Conservation (phyloP, 1,140 invertebrate species). For the Procambarus clarkii region DNA sequence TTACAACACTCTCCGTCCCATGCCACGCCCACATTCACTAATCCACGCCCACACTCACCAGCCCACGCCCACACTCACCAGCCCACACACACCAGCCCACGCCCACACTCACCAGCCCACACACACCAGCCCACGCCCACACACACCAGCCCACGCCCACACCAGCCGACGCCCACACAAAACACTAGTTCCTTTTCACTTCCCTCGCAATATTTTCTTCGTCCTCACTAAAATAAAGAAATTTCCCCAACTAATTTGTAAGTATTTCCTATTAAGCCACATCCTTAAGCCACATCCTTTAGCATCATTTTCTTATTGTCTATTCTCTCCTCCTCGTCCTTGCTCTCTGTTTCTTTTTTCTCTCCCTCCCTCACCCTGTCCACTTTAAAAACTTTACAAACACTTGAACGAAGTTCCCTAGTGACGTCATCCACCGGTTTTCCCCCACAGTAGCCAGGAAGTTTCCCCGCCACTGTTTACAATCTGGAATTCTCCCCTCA, state of each 20-base stretch:
- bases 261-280: too few species aligned
- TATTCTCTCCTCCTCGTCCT: conserved; percentile 5
- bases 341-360: conserved; percentile 19
- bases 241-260: too few species aligned
- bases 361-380: neutral
- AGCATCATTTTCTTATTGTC: neutral
- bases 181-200: neutral
- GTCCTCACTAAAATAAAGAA: too few species aligned
- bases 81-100: neutral
- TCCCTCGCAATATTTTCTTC: neutral
- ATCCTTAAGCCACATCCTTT: neutral
- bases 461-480: neutral
- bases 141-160: neutral
- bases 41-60: neutral
- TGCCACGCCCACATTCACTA: neutral
- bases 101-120: neutral
- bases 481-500: neutral
- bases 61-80: neutral
- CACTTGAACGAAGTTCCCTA: too few species aligned
- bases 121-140: neutral
- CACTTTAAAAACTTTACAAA: too few species aligned
- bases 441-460: too few species aligned
- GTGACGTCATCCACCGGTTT: too few species aligned
- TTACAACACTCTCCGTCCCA: neutral
- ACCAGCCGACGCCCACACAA: neutral